These are phyloP conservation scores for Branchipolynoe longqiensis DNA, from an alignment of 2,888 invertebrate species.

Conservation along the genomic window DNA sequence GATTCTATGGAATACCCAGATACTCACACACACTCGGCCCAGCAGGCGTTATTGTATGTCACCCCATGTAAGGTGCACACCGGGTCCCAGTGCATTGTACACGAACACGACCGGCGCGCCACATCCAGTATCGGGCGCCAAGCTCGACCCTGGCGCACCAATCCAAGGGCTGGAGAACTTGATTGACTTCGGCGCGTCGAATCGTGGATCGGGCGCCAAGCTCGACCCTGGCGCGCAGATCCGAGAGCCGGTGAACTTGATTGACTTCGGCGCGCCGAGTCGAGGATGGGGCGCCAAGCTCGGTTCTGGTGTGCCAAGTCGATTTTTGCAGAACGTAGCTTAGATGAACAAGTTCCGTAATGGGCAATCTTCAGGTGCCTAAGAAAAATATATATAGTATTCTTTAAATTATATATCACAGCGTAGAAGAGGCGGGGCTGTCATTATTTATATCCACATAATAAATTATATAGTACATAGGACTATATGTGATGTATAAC, in stretches of 20 bases:
- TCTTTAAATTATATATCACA: too few species aligned
- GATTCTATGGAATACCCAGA: too few species aligned
- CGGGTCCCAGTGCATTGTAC: conserved; percentile 22
- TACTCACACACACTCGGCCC: conserved; percentile 44
- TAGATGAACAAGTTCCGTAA: conserved; percentile 14
- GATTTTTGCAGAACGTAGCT: too few species aligned
- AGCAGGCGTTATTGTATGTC: conserved; percentile 51
- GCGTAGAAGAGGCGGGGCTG: too few species aligned
- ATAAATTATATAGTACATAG: too few species aligned
- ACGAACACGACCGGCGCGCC: not conserved
- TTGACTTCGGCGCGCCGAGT: not conserved
- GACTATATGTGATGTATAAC: too few species aligned
- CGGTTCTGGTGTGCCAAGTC: not conserved
- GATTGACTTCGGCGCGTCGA: not conserved
- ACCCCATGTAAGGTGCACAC: conserved; percentile 13
- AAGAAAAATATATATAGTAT: not conserved
- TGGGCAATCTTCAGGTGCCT: not conserved
- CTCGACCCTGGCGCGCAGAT: not conserved
- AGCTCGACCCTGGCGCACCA: not conserved
- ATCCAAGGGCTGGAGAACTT: too few species aligned
- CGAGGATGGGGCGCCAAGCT: not conserved
- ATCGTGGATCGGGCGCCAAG: not conserved
- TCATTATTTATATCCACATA: too few species aligned
- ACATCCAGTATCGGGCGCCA: not conserved
- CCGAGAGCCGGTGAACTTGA: too few species aligned